These are phyloP conservation scores for Drosophila aldrichi DNA, from an alignment of 2,888 invertebrate genomes.

Conservation along the genomic window DNA sequence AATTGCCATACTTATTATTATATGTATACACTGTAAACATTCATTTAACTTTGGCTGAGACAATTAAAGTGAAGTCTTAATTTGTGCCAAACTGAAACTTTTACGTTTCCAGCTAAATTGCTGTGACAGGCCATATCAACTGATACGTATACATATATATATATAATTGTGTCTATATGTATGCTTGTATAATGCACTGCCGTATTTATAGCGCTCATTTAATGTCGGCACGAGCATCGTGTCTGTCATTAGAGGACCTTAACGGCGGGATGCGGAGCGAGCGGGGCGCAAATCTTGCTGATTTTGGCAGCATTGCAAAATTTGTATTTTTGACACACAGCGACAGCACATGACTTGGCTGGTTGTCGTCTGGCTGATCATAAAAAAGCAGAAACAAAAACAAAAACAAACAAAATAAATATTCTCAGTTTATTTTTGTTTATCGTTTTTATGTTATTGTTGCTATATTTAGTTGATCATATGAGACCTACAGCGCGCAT, in stretches of 20 bases:
- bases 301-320: conserved; percentile 60
- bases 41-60: conserved; percentile 11
- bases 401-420: conserved; percentile 6
- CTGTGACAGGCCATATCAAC: conserved; percentile 6
- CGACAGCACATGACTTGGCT: conserved; percentile 55
- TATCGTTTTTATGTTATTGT: conserved; percentile 3
- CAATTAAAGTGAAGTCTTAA: conserved; percentile 37
- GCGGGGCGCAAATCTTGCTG: conserved; percentile 26
- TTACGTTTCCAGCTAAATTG: conserved; percentile 28
- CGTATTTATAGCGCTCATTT: conserved; percentile 29
- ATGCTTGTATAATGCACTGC: conserved; percentile 19
- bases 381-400: neutral
- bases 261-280: neutral
- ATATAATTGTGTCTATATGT: neutral
- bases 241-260: conserved; percentile 24
- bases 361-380: neutral
- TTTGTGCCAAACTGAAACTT: conserved; percentile 16
- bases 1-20: conserved; percentile 13
- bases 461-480: conserved; percentile 41
- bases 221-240: conserved; percentile 49
- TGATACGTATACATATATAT: neutral
- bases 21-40: conserved; percentile 10
- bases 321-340: conserved; percentile 53
- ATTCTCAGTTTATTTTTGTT: conserved; percentile 15
- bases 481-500: conserved; percentile 8